phyloP scores from a whole-genome alignment of 2,888 invertebrate genomes.

The Drosophila heteroneura region DNA sequence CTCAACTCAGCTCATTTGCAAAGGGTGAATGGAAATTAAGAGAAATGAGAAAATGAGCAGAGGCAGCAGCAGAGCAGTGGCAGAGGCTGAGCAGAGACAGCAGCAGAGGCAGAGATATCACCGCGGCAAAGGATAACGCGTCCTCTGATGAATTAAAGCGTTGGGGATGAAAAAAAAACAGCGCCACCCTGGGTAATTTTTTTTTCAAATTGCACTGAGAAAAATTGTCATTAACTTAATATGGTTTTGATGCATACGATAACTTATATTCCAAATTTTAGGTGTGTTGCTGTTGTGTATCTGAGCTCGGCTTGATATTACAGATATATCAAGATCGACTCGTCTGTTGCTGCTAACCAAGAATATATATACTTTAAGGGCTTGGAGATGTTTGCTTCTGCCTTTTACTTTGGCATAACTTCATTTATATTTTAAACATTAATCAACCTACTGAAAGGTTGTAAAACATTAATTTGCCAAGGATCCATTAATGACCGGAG shows the following conservation, averaged over 20 bases:
- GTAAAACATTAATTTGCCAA: too few species aligned
- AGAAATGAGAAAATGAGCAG: slow-evolving; percentile 55
- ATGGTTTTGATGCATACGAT: not conserved
- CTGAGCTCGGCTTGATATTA: not conserved
- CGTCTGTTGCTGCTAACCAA: not conserved
- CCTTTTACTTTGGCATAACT: not conserved
- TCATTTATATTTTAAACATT: too few species aligned
- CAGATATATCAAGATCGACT: not conserved
- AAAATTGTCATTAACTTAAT: not conserved
- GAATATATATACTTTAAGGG: rapidly evolving
- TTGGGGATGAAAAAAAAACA: slow-evolving; percentile 48
- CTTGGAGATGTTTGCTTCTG: not conserved
- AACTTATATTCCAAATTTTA: not conserved
- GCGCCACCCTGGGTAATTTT: slow-evolving; percentile 57
- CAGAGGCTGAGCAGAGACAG: slow-evolving; percentile 45
- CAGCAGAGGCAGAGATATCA: slow-evolving; percentile 43
- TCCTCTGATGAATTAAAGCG: slow-evolving; percentile 68
- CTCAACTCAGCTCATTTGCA: slow-evolving; percentile 72
- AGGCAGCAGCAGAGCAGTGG: slow-evolving; percentile 35
- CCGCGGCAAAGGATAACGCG: slow-evolving; percentile 59
- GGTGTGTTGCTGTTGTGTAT: not conserved
- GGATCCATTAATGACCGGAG: too few species aligned
- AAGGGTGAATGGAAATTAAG: slow-evolving; percentile 81
- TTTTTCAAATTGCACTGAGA: slow-evolving; percentile 29
- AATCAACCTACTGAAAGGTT: too few species aligned